Percentiles rank a stretch among this genome's conserved stretches.
phyloP scores from a whole-genome alignment of 2,113 vertebrate species.

The Oenanthe melanoleuca region DNA sequence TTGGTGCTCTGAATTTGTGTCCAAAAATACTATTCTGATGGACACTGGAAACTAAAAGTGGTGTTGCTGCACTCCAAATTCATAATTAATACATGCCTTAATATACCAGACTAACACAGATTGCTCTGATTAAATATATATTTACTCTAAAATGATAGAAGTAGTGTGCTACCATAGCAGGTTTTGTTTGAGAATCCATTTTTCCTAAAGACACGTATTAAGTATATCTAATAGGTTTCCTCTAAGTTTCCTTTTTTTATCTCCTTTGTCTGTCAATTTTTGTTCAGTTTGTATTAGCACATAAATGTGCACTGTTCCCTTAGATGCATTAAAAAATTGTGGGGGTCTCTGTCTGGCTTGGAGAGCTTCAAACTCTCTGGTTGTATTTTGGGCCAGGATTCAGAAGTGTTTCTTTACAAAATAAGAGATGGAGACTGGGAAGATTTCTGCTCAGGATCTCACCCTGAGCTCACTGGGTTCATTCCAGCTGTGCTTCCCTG shows the following conservation, averaged over 20 bases:
- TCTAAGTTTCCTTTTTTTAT: not conserved
- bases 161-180: not conserved
- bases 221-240: not conserved
- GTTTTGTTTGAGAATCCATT: not conserved
- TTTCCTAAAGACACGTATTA: not conserved
- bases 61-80: not conserved
- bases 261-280: not conserved
- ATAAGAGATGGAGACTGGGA: not conserved
- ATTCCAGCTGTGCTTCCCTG: not conserved
- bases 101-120: constrained; percentile 59
- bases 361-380: not conserved
- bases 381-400: not conserved
- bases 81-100: not conserved
- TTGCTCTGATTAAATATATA: constrained; percentile 45
- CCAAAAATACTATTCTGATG: not conserved
- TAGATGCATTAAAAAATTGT: rapidly evolving
- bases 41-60: not conserved
- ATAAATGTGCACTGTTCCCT: not conserved
- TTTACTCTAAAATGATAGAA: not conserved
- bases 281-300: not conserved
- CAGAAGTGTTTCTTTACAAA: not conserved
- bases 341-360: not conserved
- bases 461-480: too few relatives aligned
- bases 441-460: not conserved
- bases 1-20: not conserved